These are phyloP conservation scores for Nibea albiflora DNA, from an alignment of 2,113 vertebrate genomes.

Conservation along the genomic window DNA sequence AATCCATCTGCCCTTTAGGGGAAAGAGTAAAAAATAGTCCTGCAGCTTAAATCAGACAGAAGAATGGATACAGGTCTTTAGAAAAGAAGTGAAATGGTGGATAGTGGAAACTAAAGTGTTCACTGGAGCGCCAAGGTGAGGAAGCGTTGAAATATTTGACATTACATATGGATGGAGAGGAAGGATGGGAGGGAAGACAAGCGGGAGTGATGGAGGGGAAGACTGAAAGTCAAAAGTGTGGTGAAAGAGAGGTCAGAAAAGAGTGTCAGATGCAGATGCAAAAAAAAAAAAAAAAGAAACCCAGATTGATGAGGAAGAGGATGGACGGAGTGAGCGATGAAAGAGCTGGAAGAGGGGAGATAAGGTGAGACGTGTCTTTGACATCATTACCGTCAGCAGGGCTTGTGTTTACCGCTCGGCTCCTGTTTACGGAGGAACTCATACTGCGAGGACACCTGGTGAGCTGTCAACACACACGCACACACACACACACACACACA, in stretches of 20 bases:
- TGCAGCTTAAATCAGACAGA: slow-evolving; percentile 71
- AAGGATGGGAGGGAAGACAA: slow-evolving; percentile 8
- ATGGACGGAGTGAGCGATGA: slow-evolving; percentile 41
- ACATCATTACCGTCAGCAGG: slow-evolving; percentile 70
- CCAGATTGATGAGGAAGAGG: slow-evolving; percentile 33
- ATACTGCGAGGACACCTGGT: slow-evolving; percentile 81
- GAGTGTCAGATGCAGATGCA: slow-evolving; percentile 16
- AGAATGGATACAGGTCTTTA: slow-evolving; percentile 62
- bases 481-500: slow-evolving; percentile 12
- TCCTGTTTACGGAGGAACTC: slow-evolving; percentile 78
- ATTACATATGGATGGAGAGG: slow-evolving; percentile 25
- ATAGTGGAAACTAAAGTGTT: slow-evolving; percentile 54
- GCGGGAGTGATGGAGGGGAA: slow-evolving; percentile 1
- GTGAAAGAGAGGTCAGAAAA: slow-evolving; percentile 38
- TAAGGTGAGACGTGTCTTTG: slow-evolving; percentile 73
- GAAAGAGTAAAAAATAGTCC: slow-evolving; percentile 71
- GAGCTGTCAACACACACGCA: slow-evolving; percentile 70
- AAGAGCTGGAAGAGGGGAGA: slow-evolving; percentile 51
- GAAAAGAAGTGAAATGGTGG: slow-evolving; percentile 46
- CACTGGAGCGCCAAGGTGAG: slow-evolving; percentile 47
- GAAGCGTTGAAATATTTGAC: slow-evolving; percentile 43
- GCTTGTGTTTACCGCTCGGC: slow-evolving; percentile 72
- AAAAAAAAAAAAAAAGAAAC: background rate
- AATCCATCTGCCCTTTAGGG: slow-evolving; percentile 78
- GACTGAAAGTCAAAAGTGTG: slow-evolving; percentile 24